Evolutionary conservation across 1,140 invertebrate species (phyloP), one percentile per base, ranked within the genome.

Genomic region (Physella acuta): DNA sequence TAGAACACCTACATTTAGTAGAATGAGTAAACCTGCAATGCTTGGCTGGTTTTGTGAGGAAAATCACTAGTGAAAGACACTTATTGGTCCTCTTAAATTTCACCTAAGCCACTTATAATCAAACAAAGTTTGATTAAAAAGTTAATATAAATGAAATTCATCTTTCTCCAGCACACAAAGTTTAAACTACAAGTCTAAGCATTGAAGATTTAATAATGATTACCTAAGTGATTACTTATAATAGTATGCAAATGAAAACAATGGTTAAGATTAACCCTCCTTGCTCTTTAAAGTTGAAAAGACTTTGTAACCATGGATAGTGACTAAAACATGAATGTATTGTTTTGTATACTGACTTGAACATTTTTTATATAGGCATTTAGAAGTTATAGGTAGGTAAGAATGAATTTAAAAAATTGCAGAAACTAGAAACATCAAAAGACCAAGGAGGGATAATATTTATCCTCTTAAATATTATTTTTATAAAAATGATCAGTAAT

Each of bases 1-100:
- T 26, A 66, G 31, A 34, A 53, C 31, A 65, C 44, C 31, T 30
- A 65, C 20, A 49, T 4, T 63, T 36, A 63, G 2, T 53, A 30
- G 60, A 4, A 33, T 3, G 8, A 30, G 28, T 17, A 65, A 36
- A 11, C 26, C 63, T n/a, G 30, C 63, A 52, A 53, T 24, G 63
- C 30, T 49, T n/a, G 17, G 39, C 8, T 11, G 8, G 39, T 16
- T 36, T 24, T 33, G 5, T n/a, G 36, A 4, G 31, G 51, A 65
- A 16, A 11, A 17, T 31, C 1, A 17, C 33, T 14, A 36, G 17
- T 62, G 34, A 39, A 44, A 62, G 37, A 62, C 20, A 24, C 60
- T 11, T 34, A 3, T 44, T 62, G 60, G 60, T 62, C 60, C 60
- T 39, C 20, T 39, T 16, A 33, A 62, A 44, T n/a, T 16, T 28